Evolutionary conservation across 2,113 vertebrate species (phyloP).

Genomic region (Antigone vipio): DNA sequence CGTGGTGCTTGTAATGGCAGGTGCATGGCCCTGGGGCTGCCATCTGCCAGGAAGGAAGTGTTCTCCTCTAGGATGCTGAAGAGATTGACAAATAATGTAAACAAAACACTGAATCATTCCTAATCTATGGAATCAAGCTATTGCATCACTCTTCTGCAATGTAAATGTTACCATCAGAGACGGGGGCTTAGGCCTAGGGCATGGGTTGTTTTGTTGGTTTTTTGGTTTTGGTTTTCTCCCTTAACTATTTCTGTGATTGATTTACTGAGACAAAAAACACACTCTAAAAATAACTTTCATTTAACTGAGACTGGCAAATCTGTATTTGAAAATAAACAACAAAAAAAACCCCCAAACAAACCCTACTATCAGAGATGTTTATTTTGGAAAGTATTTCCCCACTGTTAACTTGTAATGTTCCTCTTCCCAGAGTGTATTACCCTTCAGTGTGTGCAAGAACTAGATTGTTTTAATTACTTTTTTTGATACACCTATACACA

Average conservation of each 20-base stretch:
- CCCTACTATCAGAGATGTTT: not conserved
- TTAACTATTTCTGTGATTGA: not conserved
- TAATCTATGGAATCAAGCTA: not conserved
- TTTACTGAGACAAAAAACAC: not conserved
- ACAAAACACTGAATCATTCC: slow-evolving; percentile 40
- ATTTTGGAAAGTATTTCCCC: not conserved
- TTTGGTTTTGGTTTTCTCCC: not conserved
- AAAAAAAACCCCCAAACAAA: too few species aligned
- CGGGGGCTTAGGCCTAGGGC: not conserved
- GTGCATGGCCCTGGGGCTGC: slow-evolving; percentile 81
- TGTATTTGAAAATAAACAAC: not conserved
- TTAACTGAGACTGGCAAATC: not conserved
- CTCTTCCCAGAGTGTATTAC: not conserved
- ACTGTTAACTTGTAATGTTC: not conserved
- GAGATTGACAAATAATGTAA: slow-evolving; percentile 49
- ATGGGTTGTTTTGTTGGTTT: not conserved
- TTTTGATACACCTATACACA: not conserved
- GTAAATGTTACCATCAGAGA: not conserved
- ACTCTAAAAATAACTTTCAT: not conserved
- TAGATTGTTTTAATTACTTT: not conserved
- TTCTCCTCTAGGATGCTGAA: slow-evolving; percentile 52
- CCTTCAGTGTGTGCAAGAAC: not conserved
- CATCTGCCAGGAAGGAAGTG: slow-evolving; percentile 76
- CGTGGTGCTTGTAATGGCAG: slow-evolving; percentile 78
- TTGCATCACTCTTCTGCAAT: not conserved